phyloP scores from a whole-genome alignment of 2,888 invertebrate species.

The Thera britannica region DNA sequence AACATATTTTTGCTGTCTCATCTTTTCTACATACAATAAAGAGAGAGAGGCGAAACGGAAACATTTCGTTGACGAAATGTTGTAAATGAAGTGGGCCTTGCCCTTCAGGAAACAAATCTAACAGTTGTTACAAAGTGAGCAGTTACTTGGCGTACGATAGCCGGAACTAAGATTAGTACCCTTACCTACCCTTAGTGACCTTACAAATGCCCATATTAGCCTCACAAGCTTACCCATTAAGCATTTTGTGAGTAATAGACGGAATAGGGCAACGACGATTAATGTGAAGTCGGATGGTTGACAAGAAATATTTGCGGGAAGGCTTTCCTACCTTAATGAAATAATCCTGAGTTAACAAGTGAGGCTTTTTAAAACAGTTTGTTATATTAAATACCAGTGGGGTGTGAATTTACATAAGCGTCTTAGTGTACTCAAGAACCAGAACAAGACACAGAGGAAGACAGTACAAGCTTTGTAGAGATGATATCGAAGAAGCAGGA shows the following conservation, averaged over 20 bases:
- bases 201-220: constrained; percentile 12
- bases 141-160: neutral
- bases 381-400: too few species aligned
- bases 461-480: too few species aligned
- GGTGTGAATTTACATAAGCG: too few species aligned
- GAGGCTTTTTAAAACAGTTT: too few species aligned
- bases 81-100: too few species aligned
- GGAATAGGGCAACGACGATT: neutral
- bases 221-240: constrained; percentile 2
- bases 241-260: constrained; percentile 3
- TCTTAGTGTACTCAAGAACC: too few species aligned
- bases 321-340: neutral
- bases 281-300: neutral
- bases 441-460: too few species aligned
- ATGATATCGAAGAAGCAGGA: too few species aligned
- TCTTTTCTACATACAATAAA: too few species aligned
- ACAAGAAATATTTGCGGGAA: neutral
- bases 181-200: neutral
- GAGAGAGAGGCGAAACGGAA: too few species aligned
- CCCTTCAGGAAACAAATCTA: neutral
- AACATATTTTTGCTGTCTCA: too few species aligned
- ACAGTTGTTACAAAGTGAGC: neutral
- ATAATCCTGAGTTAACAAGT: neutral
- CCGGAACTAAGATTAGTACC: constrained; percentile 5
- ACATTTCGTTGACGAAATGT: too few species aligned